These are phyloP conservation scores for Oppia nitens DNA, from an alignment of 1,140 invertebrate species.

Conservation along the genomic window DNA sequence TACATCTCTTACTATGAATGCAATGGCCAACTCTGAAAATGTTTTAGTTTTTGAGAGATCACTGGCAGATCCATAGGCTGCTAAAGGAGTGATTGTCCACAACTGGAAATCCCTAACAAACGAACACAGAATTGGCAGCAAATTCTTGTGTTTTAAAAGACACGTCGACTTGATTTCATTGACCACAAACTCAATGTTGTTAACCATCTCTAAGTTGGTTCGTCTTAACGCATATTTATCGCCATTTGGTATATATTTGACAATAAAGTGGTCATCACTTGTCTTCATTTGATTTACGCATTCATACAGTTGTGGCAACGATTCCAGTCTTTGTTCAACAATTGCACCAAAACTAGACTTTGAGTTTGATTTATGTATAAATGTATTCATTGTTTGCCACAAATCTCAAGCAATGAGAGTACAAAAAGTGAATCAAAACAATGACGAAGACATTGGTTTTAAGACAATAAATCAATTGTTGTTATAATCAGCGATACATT, in stretches of 20 bases:
- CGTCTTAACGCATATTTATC: not conserved
- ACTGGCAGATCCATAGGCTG: conserved; percentile 13
- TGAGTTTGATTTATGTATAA: not conserved
- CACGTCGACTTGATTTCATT: conserved; percentile 24
- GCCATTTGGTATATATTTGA: not conserved
- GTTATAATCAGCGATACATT: no score
- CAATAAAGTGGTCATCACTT: not conserved
- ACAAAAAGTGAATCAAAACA: no score
- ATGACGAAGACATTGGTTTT: no score
- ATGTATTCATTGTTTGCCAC: no score
- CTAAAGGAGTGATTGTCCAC: conserved; percentile 50
- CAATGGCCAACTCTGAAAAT: conserved; percentile 59
- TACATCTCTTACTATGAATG: conserved; percentile 58
- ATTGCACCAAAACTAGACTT: not conserved
- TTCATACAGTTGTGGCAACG: not conserved
- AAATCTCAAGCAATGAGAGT: no score
- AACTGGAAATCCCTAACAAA: conserved; percentile 52
- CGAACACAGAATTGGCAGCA: conserved; percentile 48
- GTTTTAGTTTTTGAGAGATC: conserved; percentile 36
- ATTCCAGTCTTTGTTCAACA: not conserved
- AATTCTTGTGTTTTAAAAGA: conserved; percentile 58
- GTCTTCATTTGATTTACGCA: not conserved
- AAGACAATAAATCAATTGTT: no score
- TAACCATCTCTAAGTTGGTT: not conserved
- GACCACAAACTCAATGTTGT: not conserved